These are phyloP conservation scores for Chiloscyllium plagiosum DNA, from an alignment of 2,113 vertebrate genomes.

Conservation along the genomic window DNA sequence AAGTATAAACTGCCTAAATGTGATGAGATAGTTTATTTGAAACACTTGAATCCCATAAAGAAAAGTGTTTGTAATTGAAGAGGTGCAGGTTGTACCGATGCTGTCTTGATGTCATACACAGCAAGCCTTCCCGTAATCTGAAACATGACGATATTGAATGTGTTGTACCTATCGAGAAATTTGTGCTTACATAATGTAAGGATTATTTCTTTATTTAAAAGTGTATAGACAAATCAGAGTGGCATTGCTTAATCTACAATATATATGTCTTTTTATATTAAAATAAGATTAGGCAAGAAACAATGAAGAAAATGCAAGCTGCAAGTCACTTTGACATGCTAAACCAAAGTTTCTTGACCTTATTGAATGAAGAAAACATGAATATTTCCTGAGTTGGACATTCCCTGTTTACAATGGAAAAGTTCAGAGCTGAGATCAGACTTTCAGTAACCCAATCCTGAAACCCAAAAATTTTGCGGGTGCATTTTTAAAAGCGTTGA, in stretches of 20 bases:
- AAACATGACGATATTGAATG: conserved; percentile 79
- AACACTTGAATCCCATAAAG: conserved; percentile 60
- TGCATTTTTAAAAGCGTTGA: conserved; percentile 53
- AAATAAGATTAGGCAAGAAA: conserved; percentile 66
- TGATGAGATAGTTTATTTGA: conserved; percentile 52
- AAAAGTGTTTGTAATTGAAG: conserved; percentile 58
- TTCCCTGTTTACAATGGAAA: conserved; percentile 60
- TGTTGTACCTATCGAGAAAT: conserved; percentile 66
- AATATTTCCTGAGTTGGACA: conserved; percentile 66
- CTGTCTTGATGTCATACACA: conserved; percentile 65
- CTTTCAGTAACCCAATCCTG: conserved; percentile 44
- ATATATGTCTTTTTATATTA: conserved; percentile 43
- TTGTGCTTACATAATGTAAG: conserved; percentile 66
- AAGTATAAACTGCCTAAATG: conserved; percentile 46
- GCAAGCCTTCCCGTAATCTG: conserved; percentile 71
- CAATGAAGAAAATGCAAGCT: conserved; percentile 60
- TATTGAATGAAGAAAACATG: conserved; percentile 67
- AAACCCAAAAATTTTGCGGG: conserved; percentile 45
- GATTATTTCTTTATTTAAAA: conserved; percentile 66
- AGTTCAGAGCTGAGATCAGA: conserved; percentile 58
- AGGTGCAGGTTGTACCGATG: conserved; percentile 49
- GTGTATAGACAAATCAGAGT: conserved; percentile 94
- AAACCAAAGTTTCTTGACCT: conserved; percentile 84
- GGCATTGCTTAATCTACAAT: conserved; percentile 67
- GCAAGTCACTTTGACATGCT: conserved; percentile 70